These are phyloP conservation scores for Petroica traversi DNA, from an alignment of 2,113 vertebrate species.

Conservation along the genomic window DNA sequence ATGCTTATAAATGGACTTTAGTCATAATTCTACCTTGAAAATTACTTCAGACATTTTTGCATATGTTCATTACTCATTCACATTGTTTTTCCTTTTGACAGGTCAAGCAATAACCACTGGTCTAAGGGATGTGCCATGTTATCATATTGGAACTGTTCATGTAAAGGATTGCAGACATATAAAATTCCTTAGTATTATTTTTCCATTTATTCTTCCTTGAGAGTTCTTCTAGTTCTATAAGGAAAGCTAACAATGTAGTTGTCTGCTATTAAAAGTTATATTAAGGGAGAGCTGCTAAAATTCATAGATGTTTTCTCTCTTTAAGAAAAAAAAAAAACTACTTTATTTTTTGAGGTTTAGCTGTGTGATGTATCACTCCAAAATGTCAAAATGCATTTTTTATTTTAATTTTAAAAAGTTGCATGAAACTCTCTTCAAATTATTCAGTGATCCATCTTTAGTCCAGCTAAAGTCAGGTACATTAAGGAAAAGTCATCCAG, in stretches of 20 bases:
- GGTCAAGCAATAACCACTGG: rapidly evolving
- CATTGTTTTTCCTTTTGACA: neutral
- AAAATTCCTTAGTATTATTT: neutral
- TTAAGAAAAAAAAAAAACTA: neutral
- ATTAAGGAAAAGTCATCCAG: neutral
- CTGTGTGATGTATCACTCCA: neutral
- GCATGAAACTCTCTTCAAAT: neutral
- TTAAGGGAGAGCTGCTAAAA: neutral
- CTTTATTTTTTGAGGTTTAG: neutral
- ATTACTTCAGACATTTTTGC: neutral
- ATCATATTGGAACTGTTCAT: neutral
- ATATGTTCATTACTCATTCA: neutral
- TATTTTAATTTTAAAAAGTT: neutral
- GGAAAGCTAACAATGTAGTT: neutral
- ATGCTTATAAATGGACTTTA: neutral
- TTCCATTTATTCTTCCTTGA: neutral
- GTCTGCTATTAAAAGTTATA: neutral
- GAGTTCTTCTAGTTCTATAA: neutral
- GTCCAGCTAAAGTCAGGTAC: neutral
- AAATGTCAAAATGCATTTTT: neutral
- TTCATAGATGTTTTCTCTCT: neutral
- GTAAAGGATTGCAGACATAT: neutral
- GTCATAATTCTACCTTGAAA: neutral
- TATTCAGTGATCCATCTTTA: neutral
- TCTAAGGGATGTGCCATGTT: neutral